A percentile compares a stretch with the other conserved stretches of the same genome.
phyloP scores from a whole-genome alignment of 2,888 invertebrate species.

The Cephalotes varians region DNA sequence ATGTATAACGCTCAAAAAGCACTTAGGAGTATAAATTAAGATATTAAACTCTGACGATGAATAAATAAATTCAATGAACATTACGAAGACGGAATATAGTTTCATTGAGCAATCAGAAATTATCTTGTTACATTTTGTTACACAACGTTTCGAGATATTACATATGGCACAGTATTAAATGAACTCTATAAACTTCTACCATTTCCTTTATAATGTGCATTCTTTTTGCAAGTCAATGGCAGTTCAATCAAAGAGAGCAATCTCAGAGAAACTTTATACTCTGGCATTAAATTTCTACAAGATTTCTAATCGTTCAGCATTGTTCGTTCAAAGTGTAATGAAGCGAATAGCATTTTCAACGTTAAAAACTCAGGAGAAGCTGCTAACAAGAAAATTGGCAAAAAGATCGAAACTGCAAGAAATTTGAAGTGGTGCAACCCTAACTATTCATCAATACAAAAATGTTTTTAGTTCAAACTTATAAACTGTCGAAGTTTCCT shows the following conservation, averaged over 20 bases:
- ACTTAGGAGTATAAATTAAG: constrained; percentile 37
- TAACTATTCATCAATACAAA: neutral
- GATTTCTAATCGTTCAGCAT: constrained; percentile 32
- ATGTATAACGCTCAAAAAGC: constrained; percentile 27
- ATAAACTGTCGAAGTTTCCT: neutral
- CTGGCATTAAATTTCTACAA: constrained; percentile 20
- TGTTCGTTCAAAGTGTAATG: constrained; percentile 20
- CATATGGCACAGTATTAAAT: neutral
- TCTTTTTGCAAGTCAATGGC: constrained; percentile 1
- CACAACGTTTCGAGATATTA: neutral
- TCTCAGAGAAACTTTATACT: constrained; percentile 8
- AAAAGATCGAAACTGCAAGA: neutral
- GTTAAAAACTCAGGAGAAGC: neutral
- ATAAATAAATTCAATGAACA: constrained; percentile 35
- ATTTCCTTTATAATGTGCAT: constrained; percentile 11
- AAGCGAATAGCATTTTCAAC: neutral
- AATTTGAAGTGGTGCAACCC: neutral
- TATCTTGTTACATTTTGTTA: neutral
- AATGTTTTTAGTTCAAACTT: neutral
- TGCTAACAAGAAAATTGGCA: neutral
- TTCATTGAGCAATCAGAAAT: constrained; percentile 8
- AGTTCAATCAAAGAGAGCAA: neutral
- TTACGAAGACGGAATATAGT: neutral
- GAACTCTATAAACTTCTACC: neutral
- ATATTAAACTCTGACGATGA: constrained; percentile 45